Base-by-base conservation (phyloP, 2,888 invertebrate species). In the Epinotia bilunana region DNA sequence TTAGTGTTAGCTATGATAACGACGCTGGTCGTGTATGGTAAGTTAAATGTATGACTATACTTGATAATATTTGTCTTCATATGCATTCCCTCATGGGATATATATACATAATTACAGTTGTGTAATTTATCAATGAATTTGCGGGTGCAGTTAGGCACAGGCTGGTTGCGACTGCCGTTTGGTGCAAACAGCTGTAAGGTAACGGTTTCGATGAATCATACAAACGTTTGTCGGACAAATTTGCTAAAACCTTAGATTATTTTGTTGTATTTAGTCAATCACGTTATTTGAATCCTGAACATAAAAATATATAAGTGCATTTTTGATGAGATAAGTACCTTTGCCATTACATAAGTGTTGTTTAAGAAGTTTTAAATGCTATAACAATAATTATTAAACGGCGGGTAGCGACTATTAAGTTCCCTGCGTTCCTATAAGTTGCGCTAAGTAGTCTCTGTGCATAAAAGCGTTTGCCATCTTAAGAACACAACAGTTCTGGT, bases 71-170 rank as follows among this genome's bases (percentile, higher is more conserved):
- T 72, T 58, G 58, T 72, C 57, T 64, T 64, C 57, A 57, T 64
- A 57, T 18, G 73, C 57, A 60, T 63, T 58, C 63, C 63, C 49
- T 69, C 39, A 2, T 11, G 64, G 28, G 43, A 57, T 58, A 39
- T 39, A 57, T 58, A 39, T 39, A 39, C 39, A 39, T 74, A 74
- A 74, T 58, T 63, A 70, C 46, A 64, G 63, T 69, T 63, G 63
- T 58, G 57, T 57, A 62, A 55, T 46, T 69, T 63, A 57, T 70
- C 74, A 69, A 64, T 69, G 62, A 55, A 33, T 49, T 73, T 69
- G 73, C 46, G 46, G 57, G 69, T 46, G 23, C 57, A 69, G 68
- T 73, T 69, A 18, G 55, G 55, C 16, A 20, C 33, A 39, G 1
- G 60, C 72, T 60, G 33, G 28, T 23, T 53, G 53, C 61, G 61